These are phyloP conservation scores for Prionace glauca DNA, from an alignment of 2,797 vertebrate species.

Conservation along the genomic window DNA sequence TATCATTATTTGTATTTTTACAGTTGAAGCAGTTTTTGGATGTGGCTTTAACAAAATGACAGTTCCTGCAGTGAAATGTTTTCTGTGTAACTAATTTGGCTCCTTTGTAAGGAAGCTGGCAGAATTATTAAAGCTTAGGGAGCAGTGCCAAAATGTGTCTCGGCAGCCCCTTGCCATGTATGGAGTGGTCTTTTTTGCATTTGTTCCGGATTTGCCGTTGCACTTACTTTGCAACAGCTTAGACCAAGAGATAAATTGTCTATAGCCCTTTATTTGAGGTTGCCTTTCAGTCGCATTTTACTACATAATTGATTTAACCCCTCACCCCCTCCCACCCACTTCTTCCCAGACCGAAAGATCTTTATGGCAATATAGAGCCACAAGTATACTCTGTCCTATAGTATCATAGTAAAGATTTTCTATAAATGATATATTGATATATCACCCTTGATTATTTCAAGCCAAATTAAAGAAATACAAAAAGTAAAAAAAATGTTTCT, in stretches of 20 bases:
- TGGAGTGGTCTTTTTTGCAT: background rate
- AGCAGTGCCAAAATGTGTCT: slow-evolving; percentile 8
- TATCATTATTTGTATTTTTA: background rate
- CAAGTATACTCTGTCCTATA: background rate
- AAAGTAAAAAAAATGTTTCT: background rate
- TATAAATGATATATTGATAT: too few relatives aligned
- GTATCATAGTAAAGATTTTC: background rate
- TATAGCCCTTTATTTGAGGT: background rate
- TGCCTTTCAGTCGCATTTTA: slow-evolving; percentile 17
- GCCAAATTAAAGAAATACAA: background rate
- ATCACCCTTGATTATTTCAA: slow-evolving; percentile 3
- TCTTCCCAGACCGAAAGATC: background rate
- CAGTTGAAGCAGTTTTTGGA: background rate
- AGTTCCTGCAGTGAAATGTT: slow-evolving; percentile 19
- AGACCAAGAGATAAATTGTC: background rate
- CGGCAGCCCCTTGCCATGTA: background rate
- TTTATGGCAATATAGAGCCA: background rate
- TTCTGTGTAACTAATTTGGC: slow-evolving; percentile 22
- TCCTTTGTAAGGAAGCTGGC: slow-evolving; percentile 23
- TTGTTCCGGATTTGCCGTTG: background rate
- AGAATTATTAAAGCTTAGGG: slow-evolving; percentile 20
- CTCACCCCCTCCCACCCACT: background rate
- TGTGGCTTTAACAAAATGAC: slow-evolving; percentile 12
- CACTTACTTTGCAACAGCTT: slow-evolving; percentile 24
- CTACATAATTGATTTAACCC: background rate